Evolutionary conservation across 2,113 vertebrate genomes (phyloP), one percentile per base, ranked within the genome.

Genomic region (Acanthisitta chloris): DNA sequence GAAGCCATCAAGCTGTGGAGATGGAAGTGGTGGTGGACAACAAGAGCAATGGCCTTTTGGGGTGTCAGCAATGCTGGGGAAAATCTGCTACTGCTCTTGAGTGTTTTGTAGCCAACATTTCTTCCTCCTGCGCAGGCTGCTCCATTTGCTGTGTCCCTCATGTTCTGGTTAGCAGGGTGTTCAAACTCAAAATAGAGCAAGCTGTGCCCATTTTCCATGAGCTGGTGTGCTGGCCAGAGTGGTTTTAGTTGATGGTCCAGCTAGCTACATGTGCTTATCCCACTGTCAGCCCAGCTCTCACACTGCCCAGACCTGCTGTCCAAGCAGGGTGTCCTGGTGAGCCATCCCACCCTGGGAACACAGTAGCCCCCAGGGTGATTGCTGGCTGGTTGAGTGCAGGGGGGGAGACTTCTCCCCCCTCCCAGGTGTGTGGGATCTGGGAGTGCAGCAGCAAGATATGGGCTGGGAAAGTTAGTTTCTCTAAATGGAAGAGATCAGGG

Each of bases 11-110:
- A 24, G 16, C 40, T 1, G 2, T 52, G 54, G 48, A 33, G 49
- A 4, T 49, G 77, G 36, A 51, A 31, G 17, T 3, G 7, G 23
- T 10, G 18, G 6, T 70, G 33, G 33, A 59, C 31, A 54, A 8
- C 24, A 29, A 69, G 29, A 59, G 55, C 0, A 0, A 4, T 36
- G 46, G 24, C 26, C 15, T 73, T 79, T 12, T n/a, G 29, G 12
- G 58, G 26, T 45, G 36, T 51, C 78, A 73, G 43, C 78, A 86
- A 0, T 58, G 25, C 66, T 66, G 21, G 51, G 26, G 15, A 17
- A 14, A 18, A 23, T 61, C 51, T 82, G 38, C 18, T 65, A 0
- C 45, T 51, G 25, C 81, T 76, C 36, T 28, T 24, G 10, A 40
- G 31, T 18, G 65, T 54, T 88, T 54, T 29, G 18, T 7, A 87